Base-by-base conservation (phyloP, 2,113 vertebrate genomes). In the Ibidorhyncha struthersii region DNA sequence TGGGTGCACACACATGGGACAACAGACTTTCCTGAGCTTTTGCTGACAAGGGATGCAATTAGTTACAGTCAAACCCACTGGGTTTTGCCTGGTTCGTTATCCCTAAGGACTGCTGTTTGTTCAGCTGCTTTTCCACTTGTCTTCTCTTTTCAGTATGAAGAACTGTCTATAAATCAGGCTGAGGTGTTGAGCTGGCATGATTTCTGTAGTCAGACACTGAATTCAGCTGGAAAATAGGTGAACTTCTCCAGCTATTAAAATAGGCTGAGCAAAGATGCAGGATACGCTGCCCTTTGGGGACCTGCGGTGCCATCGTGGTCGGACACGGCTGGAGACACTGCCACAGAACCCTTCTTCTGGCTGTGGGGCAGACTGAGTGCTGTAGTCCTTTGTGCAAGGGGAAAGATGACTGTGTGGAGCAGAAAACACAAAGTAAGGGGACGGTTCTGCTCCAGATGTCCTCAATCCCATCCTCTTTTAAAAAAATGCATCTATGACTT, bases 91-190 rank as follows among this genome's bases (percentile, higher is more conserved):
- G 55, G 30, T 72, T 90, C 1, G 0, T 71, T 91, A 62, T 92
- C 81, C 77, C 73, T 12, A 27, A 76, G 81, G 83, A 65, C 34
- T 40, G 25, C 72, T 76, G 83, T 84, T 92, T 95, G 77, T 71
- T 92, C 93, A 85, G 70, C 89, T 91, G 77, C 65, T 94, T 89
- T 96, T 93, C 94, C 43, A 50, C 65, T 78, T 80, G 73, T 67
- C 52, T 82, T 92, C 58, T 77, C 71, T 76, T 63, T 78, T 43
- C 26, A 20, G 8, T 25, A 8, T n/a, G 80, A 92, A 71, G 70
- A 72, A 32, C 69, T 58, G 86, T 27, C 63, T 47, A 2, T 86
- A 82, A 86, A 61, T 73, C 78, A 61, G 63, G 70, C 41, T 71
- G 82, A 80, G 76, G 55, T 22, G 29, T 62, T 71, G 63, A 86